Conservation (phyloP, 1,140 invertebrate species). For the Theocolax elegans region DNA sequence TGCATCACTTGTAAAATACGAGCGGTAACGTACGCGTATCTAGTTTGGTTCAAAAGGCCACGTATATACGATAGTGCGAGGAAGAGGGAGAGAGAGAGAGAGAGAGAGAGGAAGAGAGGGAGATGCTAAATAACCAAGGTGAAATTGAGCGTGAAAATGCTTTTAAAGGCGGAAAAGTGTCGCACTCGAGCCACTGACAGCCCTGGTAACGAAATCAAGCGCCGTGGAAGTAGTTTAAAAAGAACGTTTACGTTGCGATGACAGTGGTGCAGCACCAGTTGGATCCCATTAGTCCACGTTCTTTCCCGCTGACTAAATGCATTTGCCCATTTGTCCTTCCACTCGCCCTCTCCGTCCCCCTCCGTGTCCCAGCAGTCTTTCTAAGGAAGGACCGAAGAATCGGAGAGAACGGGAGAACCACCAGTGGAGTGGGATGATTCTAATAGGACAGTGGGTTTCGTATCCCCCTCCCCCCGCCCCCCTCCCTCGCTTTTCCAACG, state of each 20-base stretch:
- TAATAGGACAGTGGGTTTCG: no score
- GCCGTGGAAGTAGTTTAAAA: constrained; percentile 26
- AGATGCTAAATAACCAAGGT: constrained; percentile 2
- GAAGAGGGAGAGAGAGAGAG: no score
- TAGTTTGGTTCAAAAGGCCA: no score
- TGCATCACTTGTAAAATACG: no score
- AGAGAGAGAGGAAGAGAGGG: no score
- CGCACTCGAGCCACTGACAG: not conserved
- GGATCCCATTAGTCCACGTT: constrained; percentile 24
- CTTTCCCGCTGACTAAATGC: constrained; percentile 28
- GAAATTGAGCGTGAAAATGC: constrained; percentile 31
- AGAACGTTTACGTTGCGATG: constrained; percentile 6
- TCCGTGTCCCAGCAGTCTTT: constrained; percentile 15
- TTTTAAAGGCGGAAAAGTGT: constrained; percentile 21
- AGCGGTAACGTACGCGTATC: no score
- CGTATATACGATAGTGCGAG: no score
- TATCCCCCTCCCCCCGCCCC: not conserved
- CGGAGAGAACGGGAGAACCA: no score
- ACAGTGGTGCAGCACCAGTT: not conserved
- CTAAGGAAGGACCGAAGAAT: not conserved
- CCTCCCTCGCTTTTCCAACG: not conserved
- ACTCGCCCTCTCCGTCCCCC: constrained; percentile 9
- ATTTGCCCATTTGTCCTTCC: constrained; percentile 24
- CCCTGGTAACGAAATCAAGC: constrained; percentile 33
- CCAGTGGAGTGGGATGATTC: no score